Conservation (phyloP, 2,888 invertebrate genomes). For the Fissipunctia ypsillon region DNA sequence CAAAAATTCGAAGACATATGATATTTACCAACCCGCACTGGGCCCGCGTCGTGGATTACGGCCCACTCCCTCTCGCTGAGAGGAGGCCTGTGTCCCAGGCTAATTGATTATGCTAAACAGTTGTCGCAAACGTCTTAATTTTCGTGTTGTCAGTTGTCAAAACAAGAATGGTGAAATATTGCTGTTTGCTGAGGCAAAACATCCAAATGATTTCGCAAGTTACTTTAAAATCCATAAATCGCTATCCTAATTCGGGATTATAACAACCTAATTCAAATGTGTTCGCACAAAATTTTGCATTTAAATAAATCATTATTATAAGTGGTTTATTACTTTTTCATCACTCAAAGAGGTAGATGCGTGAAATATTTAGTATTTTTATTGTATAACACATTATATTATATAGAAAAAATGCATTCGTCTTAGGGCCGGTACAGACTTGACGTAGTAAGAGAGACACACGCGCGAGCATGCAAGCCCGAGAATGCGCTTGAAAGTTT, state of each 20-base stretch:
- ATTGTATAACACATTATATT: constrained; percentile 6
- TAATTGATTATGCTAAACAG: no score
- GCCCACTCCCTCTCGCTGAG: no score
- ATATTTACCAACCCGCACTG: no score
- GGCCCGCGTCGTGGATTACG: no score
- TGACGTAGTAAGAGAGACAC: background rate
- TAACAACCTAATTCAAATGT: constrained; percentile 8
- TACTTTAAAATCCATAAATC: constrained; percentile 33
- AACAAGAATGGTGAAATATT: background rate
- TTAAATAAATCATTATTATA: constrained; percentile 26
- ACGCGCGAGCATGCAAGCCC: background rate
- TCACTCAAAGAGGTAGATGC: constrained; percentile 15
- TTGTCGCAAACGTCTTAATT: no score
- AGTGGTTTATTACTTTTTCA: constrained; percentile 38
- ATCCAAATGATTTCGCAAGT: background rate
- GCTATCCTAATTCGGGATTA: constrained; percentile 2
- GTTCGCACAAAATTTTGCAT: constrained; percentile 53
- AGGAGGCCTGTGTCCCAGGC: no score
- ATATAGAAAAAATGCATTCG: constrained; percentile 1
- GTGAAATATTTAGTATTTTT: constrained; percentile 27
- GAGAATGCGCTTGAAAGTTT: background rate
- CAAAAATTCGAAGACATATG: no score
- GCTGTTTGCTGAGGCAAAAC: background rate
- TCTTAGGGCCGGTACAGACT: background rate
- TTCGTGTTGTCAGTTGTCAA: background rate